Conservation (phyloP, 92 coral and sea anemone species). For the Epizoanthus ramosus region DNA sequence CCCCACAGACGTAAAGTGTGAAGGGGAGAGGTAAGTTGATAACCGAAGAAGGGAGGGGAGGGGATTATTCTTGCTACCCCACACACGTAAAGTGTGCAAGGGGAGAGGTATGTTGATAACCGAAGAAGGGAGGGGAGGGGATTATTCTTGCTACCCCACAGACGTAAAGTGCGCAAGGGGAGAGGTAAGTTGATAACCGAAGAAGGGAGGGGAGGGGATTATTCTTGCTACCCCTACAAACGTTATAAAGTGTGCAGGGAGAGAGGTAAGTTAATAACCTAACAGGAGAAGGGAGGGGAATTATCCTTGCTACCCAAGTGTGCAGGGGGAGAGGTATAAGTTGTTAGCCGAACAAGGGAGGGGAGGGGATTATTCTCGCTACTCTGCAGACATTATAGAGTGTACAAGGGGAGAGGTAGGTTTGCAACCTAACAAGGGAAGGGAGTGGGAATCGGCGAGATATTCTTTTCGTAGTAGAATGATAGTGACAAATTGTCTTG, state of each 20-base stretch:
- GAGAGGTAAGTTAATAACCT: slow-evolving; percentile 69
- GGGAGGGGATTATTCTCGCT: not conserved
- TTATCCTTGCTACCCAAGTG: slow-evolving; percentile 36
- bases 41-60: not conserved
- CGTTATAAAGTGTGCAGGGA: slow-evolving; percentile 85
- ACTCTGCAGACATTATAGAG: slow-evolving; percentile 71
- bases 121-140: no score
- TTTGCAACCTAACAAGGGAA: no score
- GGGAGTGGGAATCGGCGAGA: no score
- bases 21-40: slow-evolving; percentile 81
- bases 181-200: slow-evolving; percentile 62
- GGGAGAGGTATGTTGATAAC: no score
- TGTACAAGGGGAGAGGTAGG: slow-evolving; percentile 78
- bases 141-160: slow-evolving; percentile 13
- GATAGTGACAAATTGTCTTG: no score
- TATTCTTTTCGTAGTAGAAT: no score
- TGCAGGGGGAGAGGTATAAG: slow-evolving; percentile 89
- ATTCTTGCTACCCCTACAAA: slow-evolving; percentile 46
- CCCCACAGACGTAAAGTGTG: slow-evolving; percentile 77
- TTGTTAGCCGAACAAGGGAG: not conserved
- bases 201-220: not conserved
- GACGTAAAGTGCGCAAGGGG: slow-evolving; percentile 92
- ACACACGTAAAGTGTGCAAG: no score
- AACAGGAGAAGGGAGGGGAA: not conserved
- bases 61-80: no score